These are phyloP conservation scores for Pomatostomus ruficeps DNA, from an alignment of 2,113 vertebrate species.

Conservation along the genomic window DNA sequence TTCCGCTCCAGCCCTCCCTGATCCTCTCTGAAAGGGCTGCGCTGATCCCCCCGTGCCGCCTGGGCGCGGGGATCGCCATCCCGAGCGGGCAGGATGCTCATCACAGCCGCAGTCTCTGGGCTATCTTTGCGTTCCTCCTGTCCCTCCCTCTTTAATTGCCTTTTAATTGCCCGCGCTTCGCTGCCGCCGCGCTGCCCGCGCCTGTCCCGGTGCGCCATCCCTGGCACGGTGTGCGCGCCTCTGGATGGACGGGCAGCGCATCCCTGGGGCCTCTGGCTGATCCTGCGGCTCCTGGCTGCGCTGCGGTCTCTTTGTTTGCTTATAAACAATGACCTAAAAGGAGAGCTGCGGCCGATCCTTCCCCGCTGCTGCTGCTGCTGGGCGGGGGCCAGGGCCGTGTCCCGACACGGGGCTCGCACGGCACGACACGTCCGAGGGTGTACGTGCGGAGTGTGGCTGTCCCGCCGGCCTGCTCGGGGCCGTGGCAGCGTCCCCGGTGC, in stretches of 20 bases:
- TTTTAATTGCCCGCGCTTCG: not conserved
- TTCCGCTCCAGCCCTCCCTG: not conserved
- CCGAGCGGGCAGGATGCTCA: not conserved
- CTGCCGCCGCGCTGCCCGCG: not conserved
- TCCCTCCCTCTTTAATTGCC: not conserved
- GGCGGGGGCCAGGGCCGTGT: not conserved
- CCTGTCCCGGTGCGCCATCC: not conserved
- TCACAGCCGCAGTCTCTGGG: not conserved
- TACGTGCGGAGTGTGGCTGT: not conserved
- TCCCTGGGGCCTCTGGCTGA: not conserved
- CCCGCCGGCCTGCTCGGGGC: not conserved
- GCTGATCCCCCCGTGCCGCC: not conserved
- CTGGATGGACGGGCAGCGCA: not conserved
- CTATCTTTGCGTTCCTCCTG: not conserved
- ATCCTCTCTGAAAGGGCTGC: not conserved
- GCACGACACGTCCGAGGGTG: not conserved
- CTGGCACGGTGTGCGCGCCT: not conserved
- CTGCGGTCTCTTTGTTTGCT: constrained; percentile 1
- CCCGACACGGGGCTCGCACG: not conserved
- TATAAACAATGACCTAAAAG: constrained; percentile 53
- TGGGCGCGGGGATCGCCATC: not conserved
- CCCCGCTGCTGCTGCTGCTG: not conserved
- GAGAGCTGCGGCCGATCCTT: not conserved
- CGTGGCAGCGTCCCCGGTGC: not conserved
- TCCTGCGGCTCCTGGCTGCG: not conserved